Base-by-base conservation (phyloP, 2,797 vertebrate genomes). In the Hozukius guyotensis region DNA sequence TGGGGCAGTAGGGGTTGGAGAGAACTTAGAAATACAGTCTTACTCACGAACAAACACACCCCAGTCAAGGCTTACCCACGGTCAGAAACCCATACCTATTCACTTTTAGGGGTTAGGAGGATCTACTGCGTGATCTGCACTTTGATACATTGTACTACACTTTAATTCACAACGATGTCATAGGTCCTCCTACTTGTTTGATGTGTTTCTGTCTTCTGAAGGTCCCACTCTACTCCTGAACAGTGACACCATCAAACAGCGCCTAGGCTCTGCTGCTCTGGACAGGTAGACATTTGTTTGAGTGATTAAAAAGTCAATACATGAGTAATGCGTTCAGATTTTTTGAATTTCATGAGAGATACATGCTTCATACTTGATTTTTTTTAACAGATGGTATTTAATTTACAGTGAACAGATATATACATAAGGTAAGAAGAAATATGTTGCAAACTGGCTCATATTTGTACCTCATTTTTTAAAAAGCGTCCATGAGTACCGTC, bases 231-330 rank as follows among this genome's bases (percentile, higher is more conserved):
- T 97, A 59, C 96, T 99, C 65, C 95, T 99, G 90, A 99, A 96
- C 85, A 99, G 97, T 70, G 98, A 98, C 88, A 97, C 92, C 94
- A 97, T 98, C 92, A 98, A 96, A 84, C 97, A 97, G 90, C 95
- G 95, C 27, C 96, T 99, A 1, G 98, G 98, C 56, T 93, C 96
- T 10, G 97, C 97, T 14, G 98, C 98, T 0, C 94, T 99, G 31
- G 98, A 99, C 95, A 98, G 97, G 98, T 99, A 83, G 12, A 42
- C 25, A 29, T 46, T 10, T 25, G 25, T 36, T 29, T 29, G 25
- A 62, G 3, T 16, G 32, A 46, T 65, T 53, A 2, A 46, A 25
- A 7, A 11, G 12, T 63, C 14, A 64, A 36, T 14, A 62, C 6
- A 63, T 6, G 5, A 61, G 1, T 12, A 7, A 24, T 8, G n/a